Base-by-base conservation (phyloP, 2,113 vertebrate species). In the Plectropomus leopardus region DNA sequence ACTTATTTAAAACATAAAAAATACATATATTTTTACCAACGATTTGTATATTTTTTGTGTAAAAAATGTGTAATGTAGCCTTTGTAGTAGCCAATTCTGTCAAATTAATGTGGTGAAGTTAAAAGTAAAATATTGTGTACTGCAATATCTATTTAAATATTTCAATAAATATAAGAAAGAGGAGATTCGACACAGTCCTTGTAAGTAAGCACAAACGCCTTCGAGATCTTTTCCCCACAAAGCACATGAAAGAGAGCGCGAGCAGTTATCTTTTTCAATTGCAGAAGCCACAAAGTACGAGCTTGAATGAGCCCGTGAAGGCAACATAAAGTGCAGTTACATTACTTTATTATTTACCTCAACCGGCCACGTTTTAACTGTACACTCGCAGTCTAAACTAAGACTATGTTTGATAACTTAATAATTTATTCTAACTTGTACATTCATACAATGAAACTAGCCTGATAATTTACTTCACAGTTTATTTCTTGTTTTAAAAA, bases 281-380 rank as follows among this genome's bases (percentile, higher is more conserved):
- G 14, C 51, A n/a, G 36, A n/a, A 45, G 17, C 7, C 19, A 42
- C 4, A 10, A 60, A 72, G 11, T 42, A 23, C 72, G 53, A 80
- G 44, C 15, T 71, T 23, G 0, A 58, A 55, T 4, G 48, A 57
- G 17, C 4, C 15, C 1, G 1, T 77, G 72, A 87, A 87, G 14
- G 89, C 68, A 85, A 45, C 85, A 74, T 36, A 3, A 24, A 45
- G 14, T 54, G 30, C 7, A 51, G 32, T 61, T 57, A 51, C 28
- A 40, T 54, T 24, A 40, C 17, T 28, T 30, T 16, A 21, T 68
- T 59, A 3, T 58, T 8, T 26, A 3, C 4, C 13, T 23, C 44
- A 34, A 4, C 1, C 1, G 7, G 1, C 21, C 2, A 26, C 4
- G 14, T 60, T 34, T 48, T 14, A 57, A 21, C 5, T 51, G 3